These are phyloP conservation scores for Agrochola litura DNA, from an alignment of 2,888 invertebrate genomes.

Conservation along the genomic window DNA sequence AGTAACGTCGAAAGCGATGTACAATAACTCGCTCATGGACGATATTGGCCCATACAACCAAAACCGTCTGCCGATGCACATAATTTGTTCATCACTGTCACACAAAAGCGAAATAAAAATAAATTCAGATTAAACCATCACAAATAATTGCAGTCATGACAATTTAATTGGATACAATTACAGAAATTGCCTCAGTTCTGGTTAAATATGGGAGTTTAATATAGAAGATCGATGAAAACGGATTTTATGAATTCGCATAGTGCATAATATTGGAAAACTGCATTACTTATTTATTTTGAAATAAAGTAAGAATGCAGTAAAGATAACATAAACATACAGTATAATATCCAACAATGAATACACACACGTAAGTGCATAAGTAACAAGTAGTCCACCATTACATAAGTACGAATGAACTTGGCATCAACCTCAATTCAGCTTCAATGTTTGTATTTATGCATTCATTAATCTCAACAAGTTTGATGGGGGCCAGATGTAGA, in stretches of 20 bases:
- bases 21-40: not conserved
- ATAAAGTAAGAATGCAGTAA: not conserved
- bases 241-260: too few relatives aligned
- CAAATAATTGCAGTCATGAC: constrained; percentile 44
- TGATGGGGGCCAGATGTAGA: constrained; percentile 54
- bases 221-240: constrained; percentile 2
- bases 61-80: constrained; percentile 10
- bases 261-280: not conserved
- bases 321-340: constrained; percentile 2
- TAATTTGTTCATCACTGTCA: constrained; percentile 34
- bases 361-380: constrained; percentile 8
- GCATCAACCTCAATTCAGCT: constrained; percentile 81
- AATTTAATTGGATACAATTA: constrained; percentile 47
- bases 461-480: constrained; percentile 75
- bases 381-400: constrained; percentile 44
- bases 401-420: constrained; percentile 81
- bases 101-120: constrained; percentile 38
- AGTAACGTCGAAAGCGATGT: not conserved
- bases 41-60: not conserved
- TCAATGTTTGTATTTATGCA: constrained; percentile 73
- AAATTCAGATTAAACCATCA: constrained; percentile 59
- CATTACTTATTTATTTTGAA: not conserved
- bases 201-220: constrained; percentile 3
- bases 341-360: constrained; percentile 2
- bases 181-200: constrained; percentile 7